Evolutionary conservation across 2,113 vertebrate genomes (phyloP), one percentile per base, ranked within the genome.

Genomic region (Megaceryle torquata): DNA sequence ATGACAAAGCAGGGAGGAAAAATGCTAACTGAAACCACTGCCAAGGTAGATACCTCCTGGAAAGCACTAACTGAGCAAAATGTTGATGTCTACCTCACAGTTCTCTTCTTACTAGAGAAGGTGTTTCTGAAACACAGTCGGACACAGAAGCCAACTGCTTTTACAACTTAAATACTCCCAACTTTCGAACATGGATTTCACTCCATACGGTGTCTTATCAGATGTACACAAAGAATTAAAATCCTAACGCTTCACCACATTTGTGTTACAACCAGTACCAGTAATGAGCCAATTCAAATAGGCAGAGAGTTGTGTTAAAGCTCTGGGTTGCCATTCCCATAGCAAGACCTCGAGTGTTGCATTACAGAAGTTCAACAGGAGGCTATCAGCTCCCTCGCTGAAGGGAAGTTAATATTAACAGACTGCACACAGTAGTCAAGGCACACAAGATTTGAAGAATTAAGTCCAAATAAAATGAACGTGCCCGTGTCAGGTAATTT

Each of bases 361-460:
- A 6, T 8, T 60, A 44, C 76, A 91, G 68, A 60, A 59, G 96
- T 76, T 91, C 83, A 91, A 10, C 11, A 18, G 0, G 1, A 89
- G 74, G n/a, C 67, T 60, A 93, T 63, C 59, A 26, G 83, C 67
- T 79, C 53, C 92, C 81, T 76, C 75, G 25, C 82, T 59, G 77
- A 24, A 84, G 72, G 41, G 7, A 82, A 93, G 95, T 96, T 96
- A 97, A 96, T 96, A 95, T 97, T 97, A 97, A 96, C 96, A 96
- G 96, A 91, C 54, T 46, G 86, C 80, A 92, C 83, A 79, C 91
- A 91, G 86, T 2, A 86, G 69, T 56, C 88, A 82, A 90, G 57
- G 37, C 60, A 70, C 2, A 26, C 61, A 50, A 25, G 88, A 82
- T 50, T 31, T 74, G 78, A 90, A 31, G 77, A 90, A 71, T 3